Evolutionary conservation across 2,888 invertebrate genomes (phyloP).

Genomic region (Sarcophaga caerulescens): DNA sequence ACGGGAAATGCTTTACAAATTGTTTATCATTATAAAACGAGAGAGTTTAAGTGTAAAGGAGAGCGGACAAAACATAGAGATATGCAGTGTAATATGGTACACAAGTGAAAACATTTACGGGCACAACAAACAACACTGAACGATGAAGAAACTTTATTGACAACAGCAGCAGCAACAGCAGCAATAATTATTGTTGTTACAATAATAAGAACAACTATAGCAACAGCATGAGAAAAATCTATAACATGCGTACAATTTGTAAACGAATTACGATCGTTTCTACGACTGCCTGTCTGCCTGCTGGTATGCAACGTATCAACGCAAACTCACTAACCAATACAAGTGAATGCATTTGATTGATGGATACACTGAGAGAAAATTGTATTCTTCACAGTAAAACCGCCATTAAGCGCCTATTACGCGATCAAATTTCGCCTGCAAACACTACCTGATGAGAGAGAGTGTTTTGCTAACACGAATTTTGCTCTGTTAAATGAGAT

Average conservation of each 20-base stretch:
- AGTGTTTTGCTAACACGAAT: too few species aligned
- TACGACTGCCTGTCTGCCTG: not conserved
- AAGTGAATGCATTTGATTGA: constrained; percentile 24
- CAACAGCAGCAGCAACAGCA: constrained; percentile 32
- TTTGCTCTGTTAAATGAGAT: too few species aligned
- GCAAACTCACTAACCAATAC: not conserved
- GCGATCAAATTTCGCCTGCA: too few species aligned
- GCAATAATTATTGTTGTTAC: not conserved
- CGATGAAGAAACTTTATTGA: not conserved
- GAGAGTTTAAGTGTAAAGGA: not conserved
- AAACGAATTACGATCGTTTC: not conserved
- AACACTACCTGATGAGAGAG: too few species aligned
- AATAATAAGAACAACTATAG: not conserved
- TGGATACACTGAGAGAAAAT: constrained; percentile 30
- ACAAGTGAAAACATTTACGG: constrained; percentile 37
- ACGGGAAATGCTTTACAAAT: constrained; percentile 60
- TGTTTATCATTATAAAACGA: constrained; percentile 40
- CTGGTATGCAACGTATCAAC: not conserved
- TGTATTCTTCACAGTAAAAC: not conserved
- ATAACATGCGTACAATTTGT: constrained; percentile 47
- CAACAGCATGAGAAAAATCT: constrained; percentile 33
- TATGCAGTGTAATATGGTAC: not conserved
- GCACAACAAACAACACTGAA: constrained; percentile 5
- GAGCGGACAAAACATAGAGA: too few species aligned
- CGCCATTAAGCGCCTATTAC: too few species aligned